Conservation (phyloP, 2,113 vertebrate genomes). For the Acrocephalus kingi region DNA sequence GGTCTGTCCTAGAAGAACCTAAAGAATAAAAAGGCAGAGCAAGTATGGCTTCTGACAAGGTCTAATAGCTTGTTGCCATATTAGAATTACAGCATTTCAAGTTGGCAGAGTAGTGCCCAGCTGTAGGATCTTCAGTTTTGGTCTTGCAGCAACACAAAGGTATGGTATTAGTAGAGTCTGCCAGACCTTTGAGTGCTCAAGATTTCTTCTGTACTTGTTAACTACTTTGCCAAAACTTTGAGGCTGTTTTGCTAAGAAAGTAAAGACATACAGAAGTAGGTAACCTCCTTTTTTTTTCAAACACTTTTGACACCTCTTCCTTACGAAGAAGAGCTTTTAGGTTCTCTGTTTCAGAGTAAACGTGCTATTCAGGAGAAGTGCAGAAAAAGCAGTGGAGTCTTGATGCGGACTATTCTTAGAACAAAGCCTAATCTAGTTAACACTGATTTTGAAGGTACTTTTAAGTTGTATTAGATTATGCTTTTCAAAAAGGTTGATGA, state of each 20-base stretch:
- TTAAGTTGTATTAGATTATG: neutral
- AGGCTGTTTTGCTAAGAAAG: neutral
- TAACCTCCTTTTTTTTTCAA: neutral
- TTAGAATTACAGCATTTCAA: neutral
- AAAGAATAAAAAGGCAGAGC: neutral
- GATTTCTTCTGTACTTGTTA: neutral
- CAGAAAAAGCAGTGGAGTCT: neutral
- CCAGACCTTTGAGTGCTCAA: neutral
- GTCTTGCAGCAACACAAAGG: neutral
- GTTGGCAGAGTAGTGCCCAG: neutral
- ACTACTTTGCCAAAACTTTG: neutral
- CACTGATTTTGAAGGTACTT: neutral
- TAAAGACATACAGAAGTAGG: neutral
- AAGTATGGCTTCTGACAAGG: neutral
- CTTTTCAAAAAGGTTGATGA: neutral
- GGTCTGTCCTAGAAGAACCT: neutral
- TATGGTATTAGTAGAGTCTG: neutral
- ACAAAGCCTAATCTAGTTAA: neutral
- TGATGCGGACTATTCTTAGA: neutral
- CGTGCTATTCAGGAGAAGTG: neutral
- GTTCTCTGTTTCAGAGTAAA: neutral
- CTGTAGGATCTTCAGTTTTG: neutral
- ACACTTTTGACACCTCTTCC: neutral
- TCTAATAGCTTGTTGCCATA: neutral
- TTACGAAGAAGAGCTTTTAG: neutral